phyloP scores from a whole-genome alignment of 2,113 vertebrate species.

The Hoplias malabaricus region DNA sequence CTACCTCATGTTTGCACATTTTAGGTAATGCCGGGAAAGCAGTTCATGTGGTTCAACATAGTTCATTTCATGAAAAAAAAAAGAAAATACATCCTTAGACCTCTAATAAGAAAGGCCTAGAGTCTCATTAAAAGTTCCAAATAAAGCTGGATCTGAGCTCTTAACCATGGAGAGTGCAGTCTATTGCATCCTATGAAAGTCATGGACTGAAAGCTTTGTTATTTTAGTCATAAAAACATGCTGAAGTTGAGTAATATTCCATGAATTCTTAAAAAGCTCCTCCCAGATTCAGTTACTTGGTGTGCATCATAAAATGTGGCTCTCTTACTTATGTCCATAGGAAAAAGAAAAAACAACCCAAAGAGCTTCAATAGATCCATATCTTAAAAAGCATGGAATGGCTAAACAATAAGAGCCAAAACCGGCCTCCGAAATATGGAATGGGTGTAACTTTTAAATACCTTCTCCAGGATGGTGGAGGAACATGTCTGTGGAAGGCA shows the following conservation, averaged over 20 bases:
- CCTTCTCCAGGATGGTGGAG: background rate
- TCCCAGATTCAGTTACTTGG: background rate
- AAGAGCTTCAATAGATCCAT: background rate
- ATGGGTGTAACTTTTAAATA: background rate
- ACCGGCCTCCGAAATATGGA: background rate
- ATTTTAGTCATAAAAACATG: background rate
- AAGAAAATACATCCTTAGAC: background rate
- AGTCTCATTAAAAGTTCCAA: background rate
- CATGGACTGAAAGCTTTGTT: background rate
- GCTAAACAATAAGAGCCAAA: background rate
- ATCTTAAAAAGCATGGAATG: background rate
- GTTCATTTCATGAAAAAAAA: background rate
- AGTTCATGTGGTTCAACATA: background rate
- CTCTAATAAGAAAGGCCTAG: too few relatives aligned
- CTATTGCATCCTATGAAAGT: background rate
- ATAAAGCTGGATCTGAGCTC: background rate
- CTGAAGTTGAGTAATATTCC: background rate
- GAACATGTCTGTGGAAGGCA: background rate
- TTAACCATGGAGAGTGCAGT: background rate
- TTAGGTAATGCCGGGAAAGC: background rate
- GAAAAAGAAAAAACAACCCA: background rate
- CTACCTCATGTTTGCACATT: background rate
- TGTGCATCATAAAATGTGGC: conserved; percentile 7
- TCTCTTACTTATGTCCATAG: background rate
- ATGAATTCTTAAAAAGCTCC: background rate